Conservation (phyloP, 1,140 invertebrate species). For the Thaumetopoea pityocampa region DNA sequence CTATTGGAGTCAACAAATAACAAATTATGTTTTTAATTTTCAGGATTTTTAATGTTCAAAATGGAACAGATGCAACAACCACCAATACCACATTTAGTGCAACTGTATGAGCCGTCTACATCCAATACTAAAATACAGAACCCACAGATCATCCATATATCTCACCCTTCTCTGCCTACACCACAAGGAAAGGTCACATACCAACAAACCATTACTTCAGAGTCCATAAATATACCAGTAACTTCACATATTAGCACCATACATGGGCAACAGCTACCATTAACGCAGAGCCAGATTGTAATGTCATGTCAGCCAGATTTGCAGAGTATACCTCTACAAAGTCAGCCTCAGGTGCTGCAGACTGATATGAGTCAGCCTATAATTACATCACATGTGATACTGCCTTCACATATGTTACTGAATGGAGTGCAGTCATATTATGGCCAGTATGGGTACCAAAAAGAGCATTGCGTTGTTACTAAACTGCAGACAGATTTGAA, state of each 20-base stretch:
- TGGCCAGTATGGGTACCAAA: conserved; percentile 49
- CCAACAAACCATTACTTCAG: conserved; percentile 46
- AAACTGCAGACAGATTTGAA: conserved; percentile 43
- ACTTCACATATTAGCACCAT: conserved; percentile 37
- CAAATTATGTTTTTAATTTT: no score
- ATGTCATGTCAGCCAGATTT: conserved; percentile 58
- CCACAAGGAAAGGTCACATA: conserved; percentile 50
- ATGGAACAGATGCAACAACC: conserved; percentile 52
- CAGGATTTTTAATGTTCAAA: no score
- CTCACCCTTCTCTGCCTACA: conserved; percentile 41
- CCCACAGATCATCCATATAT: conserved; percentile 32
- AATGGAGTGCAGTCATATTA: conserved; percentile 47
- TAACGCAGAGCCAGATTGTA: conserved; percentile 41
- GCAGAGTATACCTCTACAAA: conserved; percentile 39
- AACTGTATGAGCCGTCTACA: conserved; percentile 49
- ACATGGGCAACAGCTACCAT: no score
- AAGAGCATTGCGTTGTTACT: conserved; percentile 44
- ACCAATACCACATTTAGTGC: conserved; percentile 50
- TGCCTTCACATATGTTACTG: conserved; percentile 50
- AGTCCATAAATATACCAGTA: conserved; percentile 46
- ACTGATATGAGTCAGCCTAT: conserved; percentile 41
- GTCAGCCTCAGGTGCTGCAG: conserved; percentile 39
- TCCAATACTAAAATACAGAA: conserved; percentile 29
- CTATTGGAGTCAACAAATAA: no score
- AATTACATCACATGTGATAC: conserved; percentile 48